Percentiles rank a stretch among this genome's conserved stretches.
These are phyloP conservation scores for Halichoeres trimaculatus DNA, from an alignment of 2,113 vertebrate genomes.

Conservation along the genomic window DNA sequence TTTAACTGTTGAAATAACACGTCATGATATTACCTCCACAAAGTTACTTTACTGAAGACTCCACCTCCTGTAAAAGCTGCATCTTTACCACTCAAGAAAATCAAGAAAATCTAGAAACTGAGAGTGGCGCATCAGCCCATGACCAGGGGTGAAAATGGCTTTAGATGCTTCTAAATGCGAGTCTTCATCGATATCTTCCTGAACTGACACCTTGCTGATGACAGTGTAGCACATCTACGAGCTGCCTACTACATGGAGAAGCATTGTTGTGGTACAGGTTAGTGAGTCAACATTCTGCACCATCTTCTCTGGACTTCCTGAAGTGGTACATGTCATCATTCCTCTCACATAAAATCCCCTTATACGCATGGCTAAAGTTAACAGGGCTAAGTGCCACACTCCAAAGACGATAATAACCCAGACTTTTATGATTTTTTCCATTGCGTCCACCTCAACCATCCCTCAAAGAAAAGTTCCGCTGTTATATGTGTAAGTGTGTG, in stretches of 20 bases:
- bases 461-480: not conserved
- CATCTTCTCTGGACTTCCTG: conserved; percentile 16
- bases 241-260: not conserved
- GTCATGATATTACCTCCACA: too few relatives aligned
- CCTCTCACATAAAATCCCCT: not conserved
- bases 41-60: too few relatives aligned
- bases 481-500: not conserved
- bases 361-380: conserved; percentile 29
- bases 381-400: conserved; percentile 18
- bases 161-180: not conserved
- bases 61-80: too few relatives aligned
- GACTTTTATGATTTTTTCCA: conserved; percentile 32
- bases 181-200: not conserved
- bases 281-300: conserved; percentile 3
- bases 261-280: not conserved
- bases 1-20: too few relatives aligned
- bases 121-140: too few relatives aligned
- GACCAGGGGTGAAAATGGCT: too few relatives aligned
- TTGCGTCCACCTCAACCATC: not conserved
- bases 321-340: conserved; percentile 30
- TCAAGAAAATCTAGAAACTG: too few relatives aligned
- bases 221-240: not conserved
- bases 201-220: conserved; percentile 1
- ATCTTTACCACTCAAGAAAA: too few relatives aligned
- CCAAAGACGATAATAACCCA: conserved; percentile 53